Percentiles rank a stretch among this genome's conserved stretches.
Conservation (phyloP, 1,140 invertebrate genomes). For the Laupala kohalensis region DNA sequence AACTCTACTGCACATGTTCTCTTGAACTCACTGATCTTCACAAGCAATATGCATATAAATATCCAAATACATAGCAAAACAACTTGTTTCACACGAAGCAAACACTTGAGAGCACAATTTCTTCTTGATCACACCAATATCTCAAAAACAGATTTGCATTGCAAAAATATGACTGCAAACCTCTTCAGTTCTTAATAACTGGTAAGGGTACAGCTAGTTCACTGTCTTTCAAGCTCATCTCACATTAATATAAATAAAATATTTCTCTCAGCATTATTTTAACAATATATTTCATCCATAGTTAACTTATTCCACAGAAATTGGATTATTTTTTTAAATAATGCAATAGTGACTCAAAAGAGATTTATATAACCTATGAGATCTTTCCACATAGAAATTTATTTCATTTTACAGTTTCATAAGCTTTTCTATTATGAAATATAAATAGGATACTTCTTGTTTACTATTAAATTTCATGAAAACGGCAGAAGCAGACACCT, state of each 20-base stretch:
- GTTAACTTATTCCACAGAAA: neutral
- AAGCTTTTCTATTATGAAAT: neutral
- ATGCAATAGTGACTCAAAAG: neutral
- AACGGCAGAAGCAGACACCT: no score
- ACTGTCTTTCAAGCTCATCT: no score
- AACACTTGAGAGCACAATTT: neutral
- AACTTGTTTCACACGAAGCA: neutral
- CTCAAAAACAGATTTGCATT: neutral
- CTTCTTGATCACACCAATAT: neutral
- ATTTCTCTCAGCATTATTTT: neutral
- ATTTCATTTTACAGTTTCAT: neutral
- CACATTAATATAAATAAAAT: neutral
- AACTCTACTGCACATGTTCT: neutral
- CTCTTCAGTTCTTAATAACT: no score
- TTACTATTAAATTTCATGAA: no score
- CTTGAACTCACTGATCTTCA: neutral
- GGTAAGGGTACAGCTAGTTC: no score
- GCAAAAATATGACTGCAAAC: no score
- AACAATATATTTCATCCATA: neutral
- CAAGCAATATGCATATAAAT: neutral
- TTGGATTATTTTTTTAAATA: neutral
- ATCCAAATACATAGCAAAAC: neutral
- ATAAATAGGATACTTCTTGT: no score
- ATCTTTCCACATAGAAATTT: neutral
- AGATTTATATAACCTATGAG: neutral